Evolutionary conservation across 1,140 invertebrate genomes (phyloP), one percentile per base, ranked within the genome.

Genomic region (Orchestia grillus): DNA sequence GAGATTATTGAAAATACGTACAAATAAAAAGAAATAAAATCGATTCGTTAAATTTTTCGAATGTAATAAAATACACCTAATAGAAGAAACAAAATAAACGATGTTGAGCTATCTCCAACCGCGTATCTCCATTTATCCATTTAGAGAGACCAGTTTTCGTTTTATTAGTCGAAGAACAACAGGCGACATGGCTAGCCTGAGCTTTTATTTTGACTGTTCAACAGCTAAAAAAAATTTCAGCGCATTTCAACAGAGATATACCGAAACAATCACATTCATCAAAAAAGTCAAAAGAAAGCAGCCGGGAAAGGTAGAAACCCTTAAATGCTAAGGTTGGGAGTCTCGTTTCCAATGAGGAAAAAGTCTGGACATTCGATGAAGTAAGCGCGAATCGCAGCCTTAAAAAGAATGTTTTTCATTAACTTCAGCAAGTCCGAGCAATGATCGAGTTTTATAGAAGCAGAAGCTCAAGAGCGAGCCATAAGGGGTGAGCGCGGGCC

Each of bases 361-460:
- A 77, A 77, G 62, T 8, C 62, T 77, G 62, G 43, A 41, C 88
- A 90, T 90, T 90, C 36, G 88, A 90, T 90, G 43, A 90, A 90
- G n/a, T 41, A 90, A 90, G 42, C 43, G 88, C 88, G 88, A 90
- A 90, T 90, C 88, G n/a, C n/a, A 90, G 88, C 41, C 43, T 90
- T 42, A 44, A 90, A 90, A 90, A 90, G 43, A 90, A 90, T 90
- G 88, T 90, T 42, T 90, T 90, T 90, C 43, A 41, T 42, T 90
- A 41, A 90, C 88, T 44, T 41, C 88, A 41, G 43, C 88, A 41
- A 41, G 88, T 90, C 88, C 88, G 88, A 90, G 43, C 88, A 90
- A 41, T 90, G 88, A 90, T 90, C 41, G 88, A 90, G n/a, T 90
- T 90, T 90, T 90, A 90, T 90, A 44, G 88, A 90, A 42, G 88